Evolutionary conservation across 2,113 vertebrate genomes (phyloP).

Genomic region (Centropus unirufus): DNA sequence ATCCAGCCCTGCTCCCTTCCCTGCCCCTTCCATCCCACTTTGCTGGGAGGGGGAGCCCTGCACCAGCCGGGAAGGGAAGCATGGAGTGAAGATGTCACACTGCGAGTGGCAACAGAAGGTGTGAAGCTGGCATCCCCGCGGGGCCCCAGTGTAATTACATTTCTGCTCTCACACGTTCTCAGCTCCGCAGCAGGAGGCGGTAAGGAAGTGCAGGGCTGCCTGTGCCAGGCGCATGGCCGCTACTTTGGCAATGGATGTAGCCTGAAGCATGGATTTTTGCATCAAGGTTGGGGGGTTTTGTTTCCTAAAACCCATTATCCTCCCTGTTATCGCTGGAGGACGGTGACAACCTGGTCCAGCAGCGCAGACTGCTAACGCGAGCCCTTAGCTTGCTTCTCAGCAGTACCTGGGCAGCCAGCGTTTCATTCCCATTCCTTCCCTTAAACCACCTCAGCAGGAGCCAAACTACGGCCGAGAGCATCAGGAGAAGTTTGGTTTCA

Average conservation of each 20-base stretch:
- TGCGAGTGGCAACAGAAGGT: rapidly evolving
- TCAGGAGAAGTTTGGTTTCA: background rate
- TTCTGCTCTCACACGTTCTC: too few species aligned
- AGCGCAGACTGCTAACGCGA: background rate
- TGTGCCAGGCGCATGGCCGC: rapidly evolving
- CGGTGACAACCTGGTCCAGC: background rate
- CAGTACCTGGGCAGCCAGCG: background rate
- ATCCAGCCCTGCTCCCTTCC: background rate
- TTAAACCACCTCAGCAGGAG: background rate
- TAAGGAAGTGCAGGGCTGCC: rapidly evolving
- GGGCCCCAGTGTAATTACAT: too few species aligned
- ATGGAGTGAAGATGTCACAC: too few species aligned
- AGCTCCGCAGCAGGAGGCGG: background rate
- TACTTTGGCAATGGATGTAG: rapidly evolving
- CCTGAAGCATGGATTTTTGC: background rate
- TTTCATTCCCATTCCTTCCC: background rate
- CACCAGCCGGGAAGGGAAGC: too few species aligned
- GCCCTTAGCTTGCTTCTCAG: background rate
- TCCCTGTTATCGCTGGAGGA: background rate
- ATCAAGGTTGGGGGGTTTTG: rapidly evolving
- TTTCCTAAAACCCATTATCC: background rate
- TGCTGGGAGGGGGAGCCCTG: background rate
- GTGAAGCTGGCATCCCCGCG: rapidly evolving
- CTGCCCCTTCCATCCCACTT: rapidly evolving
- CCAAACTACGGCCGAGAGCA: too few species aligned